These are phyloP conservation scores for Lysandra bellargus DNA, from an alignment of 2,888 invertebrate species.

Conservation along the genomic window DNA sequence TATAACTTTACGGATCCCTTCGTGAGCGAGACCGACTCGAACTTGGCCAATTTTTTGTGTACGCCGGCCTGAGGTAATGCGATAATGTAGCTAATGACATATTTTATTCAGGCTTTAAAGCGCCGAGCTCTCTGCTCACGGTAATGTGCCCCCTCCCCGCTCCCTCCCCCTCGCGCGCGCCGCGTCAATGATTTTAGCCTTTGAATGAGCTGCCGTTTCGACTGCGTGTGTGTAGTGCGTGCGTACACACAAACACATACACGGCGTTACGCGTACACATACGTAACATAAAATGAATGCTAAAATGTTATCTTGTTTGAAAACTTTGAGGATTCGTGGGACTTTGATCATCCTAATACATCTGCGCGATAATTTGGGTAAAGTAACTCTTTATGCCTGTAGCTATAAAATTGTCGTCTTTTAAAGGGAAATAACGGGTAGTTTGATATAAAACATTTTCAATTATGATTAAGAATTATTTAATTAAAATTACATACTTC, in stretches of 20 bases:
- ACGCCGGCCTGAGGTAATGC: slow-evolving; percentile 54
- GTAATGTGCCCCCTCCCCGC: slow-evolving; percentile 50
- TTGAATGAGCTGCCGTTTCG: slow-evolving; percentile 44
- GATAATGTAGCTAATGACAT: slow-evolving; percentile 70
- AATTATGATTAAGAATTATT: too few relatives aligned
- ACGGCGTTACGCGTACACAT: neutral
- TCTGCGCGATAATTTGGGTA: slow-evolving; percentile 11
- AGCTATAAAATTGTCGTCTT: neutral
- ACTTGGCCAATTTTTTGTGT: slow-evolving; percentile 51
- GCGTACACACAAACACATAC: neutral
- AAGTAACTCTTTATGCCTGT: slow-evolving; percentile 8
- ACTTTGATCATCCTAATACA: slow-evolving; percentile 19
- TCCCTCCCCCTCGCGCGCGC: slow-evolving; percentile 1
- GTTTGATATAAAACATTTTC: too few relatives aligned
- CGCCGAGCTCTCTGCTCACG: slow-evolving; percentile 48
- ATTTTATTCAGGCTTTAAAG: slow-evolving; percentile 64
- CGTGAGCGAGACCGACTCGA: too few relatives aligned
- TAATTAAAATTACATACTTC: too few relatives aligned
- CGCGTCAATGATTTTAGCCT: slow-evolving; percentile 45
- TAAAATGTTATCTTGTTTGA: slow-evolving; percentile 18
- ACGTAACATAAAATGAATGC: slow-evolving; percentile 7
- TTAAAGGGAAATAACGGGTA: neutral
- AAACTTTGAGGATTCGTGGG: slow-evolving; percentile 40
- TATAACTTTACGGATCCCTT: too few relatives aligned
- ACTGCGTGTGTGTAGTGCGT: slow-evolving; percentile 33